A percentile compares a stretch with the other conserved stretches of the same genome.
These are phyloP conservation scores for Neopipo cinnamomea DNA, from an alignment of 2,113 vertebrate genomes.

Conservation along the genomic window DNA sequence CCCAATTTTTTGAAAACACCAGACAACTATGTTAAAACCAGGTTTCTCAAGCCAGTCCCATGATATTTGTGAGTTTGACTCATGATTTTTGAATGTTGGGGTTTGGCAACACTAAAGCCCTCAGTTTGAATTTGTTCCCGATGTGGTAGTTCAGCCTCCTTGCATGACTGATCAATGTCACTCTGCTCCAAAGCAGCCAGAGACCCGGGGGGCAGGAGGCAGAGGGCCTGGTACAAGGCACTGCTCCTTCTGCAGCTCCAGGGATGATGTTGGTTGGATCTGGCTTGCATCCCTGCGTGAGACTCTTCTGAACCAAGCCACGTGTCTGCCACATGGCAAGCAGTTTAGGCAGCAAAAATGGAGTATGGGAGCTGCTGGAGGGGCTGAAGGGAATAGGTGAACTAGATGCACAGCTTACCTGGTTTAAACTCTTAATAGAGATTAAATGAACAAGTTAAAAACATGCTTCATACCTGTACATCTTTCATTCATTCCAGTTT, in stretches of 20 bases:
- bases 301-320: neutral
- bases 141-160: neutral
- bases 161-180: neutral
- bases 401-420: neutral
- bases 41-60: neutral
- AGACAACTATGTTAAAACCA: neutral
- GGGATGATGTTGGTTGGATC: neutral
- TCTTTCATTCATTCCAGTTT: neutral
- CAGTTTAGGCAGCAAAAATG: neutral
- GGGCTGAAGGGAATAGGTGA: neutral
- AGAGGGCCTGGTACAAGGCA: neutral
- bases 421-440: neutral
- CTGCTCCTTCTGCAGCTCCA: fast-evolving
- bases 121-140: neutral
- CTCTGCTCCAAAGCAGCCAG: neutral
- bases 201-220: neutral
- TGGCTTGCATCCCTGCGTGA: fast-evolving
- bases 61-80: constrained; percentile 34
- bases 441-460: neutral
- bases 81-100: constrained; percentile 33
- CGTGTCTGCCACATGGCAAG: neutral
- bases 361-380: neutral
- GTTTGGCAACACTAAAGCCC: neutral
- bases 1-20: neutral
- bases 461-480: neutral